Base-by-base conservation (phyloP, 2,888 invertebrate species). In the Tenthredo amoena region DNA sequence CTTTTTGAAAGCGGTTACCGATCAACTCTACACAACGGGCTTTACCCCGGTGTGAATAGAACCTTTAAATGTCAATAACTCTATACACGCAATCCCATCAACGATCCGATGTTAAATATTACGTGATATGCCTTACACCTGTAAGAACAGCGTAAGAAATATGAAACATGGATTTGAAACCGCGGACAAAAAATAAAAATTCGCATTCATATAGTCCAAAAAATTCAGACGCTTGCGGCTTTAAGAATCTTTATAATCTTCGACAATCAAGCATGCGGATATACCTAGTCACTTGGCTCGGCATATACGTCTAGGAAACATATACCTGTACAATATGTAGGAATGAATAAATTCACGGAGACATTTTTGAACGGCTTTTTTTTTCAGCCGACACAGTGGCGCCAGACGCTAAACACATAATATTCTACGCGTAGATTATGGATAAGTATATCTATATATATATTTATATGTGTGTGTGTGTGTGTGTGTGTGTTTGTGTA, bases 41-140 rank as follows among this genome's bases (percentile, higher is more conserved):
- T 15, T 15, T 18, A 21, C 31, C 1, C n/a, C 77, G 77, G 77
- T 77, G 55, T 77, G 77, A 77, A 77, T 34, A 55, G 55, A n/a
- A 77, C 55, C 77, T 77, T 77, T 77, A 77, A 77, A 77, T 77
- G 77, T 77, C 77, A 77, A 77, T 50, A 74, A 74, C 72, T 77
- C 15, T 55, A 21, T n/a, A 77, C 43, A 74, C 72, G 72, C 72
- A 37, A 74, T 77, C 55, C 18, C 31, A 55, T 18, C 77, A n/a
- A 31, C 47, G 34, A 68, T 68, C 5, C 34, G 34, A 15, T 21
- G 26, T 62, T 12, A 62, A 62, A 62, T 12, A 62, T 62, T 62
- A 62, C 62, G 68, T 34, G 34, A 34, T 68, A 68, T 68, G 18
- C 68, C 68, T 10, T 10, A 6, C 18, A 34, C 15, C 31, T 68